phyloP scores from a whole-genome alignment of 37 sponge, comb jelly and placozoan genomes.

The Hormiphora californensis region DNA sequence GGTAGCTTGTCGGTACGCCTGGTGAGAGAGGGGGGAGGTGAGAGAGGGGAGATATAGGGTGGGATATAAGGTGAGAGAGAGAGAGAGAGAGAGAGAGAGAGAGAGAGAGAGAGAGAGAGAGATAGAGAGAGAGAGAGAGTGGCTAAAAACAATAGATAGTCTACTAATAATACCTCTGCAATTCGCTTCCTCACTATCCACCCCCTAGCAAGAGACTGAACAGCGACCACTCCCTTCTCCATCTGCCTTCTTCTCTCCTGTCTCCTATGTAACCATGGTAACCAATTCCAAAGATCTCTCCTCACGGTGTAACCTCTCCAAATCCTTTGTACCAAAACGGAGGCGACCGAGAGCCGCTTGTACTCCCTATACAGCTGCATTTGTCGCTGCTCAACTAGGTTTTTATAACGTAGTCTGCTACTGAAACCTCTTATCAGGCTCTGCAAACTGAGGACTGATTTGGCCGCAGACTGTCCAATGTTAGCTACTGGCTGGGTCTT shows the following conservation, averaged over 20 bases:
- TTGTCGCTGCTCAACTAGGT: not conserved
- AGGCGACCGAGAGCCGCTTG: not conserved
- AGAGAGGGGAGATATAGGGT: not conserved
- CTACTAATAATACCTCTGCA: not conserved
- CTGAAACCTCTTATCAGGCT: not conserved
- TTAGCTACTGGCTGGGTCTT: too few species aligned
- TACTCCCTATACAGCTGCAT: not conserved
- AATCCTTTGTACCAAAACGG: not conserved
- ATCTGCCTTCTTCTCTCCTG: not conserved
- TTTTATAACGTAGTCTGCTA: not conserved
- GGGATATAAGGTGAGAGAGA: not conserved
- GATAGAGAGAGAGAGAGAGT: not conserved
- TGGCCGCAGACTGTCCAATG: not conserved
- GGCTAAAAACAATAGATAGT: too few species aligned
- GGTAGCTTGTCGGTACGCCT: not conserved
- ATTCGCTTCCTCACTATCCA: not conserved
- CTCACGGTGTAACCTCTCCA: not conserved
- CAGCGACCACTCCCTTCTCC: not conserved
- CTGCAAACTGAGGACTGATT: not conserved
- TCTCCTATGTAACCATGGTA: slow-evolving; percentile 41
- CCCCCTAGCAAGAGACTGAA: not conserved
- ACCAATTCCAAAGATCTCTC: slow-evolving; percentile 18
- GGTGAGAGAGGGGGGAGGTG: not conserved
- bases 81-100: not conserved
- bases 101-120: not conserved